Evolutionary conservation across 2,797 vertebrate genomes (phyloP).

Genomic region (Uromys caudimaculatus): DNA sequence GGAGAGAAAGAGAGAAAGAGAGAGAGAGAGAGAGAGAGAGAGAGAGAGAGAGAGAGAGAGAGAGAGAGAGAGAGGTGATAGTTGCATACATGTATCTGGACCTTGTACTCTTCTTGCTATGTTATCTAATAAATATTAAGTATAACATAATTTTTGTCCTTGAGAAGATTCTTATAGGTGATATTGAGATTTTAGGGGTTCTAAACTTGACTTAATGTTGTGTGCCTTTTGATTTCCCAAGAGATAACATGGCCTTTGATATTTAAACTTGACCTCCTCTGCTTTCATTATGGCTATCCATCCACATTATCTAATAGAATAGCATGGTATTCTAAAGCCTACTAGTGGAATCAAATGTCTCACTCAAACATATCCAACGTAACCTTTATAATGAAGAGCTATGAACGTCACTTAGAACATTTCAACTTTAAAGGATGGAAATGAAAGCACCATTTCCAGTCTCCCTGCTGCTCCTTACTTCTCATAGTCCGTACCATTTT

Average conservation of each 20-base stretch:
- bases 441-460: conserved; percentile 44
- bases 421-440: conserved; percentile 36
- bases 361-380: conserved; percentile 47
- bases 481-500: conserved; percentile 27
- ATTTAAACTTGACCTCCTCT: conserved; percentile 22
- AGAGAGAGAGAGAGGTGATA: neutral
- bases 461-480: conserved; percentile 6
- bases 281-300: neutral
- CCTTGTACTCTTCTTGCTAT: neutral
- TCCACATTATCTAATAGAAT: neutral
- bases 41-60: too few species aligned
- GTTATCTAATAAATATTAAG: conserved; percentile 28
- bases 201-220: neutral
- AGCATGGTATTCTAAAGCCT: conserved; percentile 31
- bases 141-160: conserved; percentile 29
- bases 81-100: neutral
- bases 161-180: neutral
- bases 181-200: neutral
- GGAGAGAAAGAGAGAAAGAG: too few species aligned
- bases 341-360: conserved; percentile 28
- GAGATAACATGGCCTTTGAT: neutral
- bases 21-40: too few species aligned
- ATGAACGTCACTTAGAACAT: conserved; percentile 18
- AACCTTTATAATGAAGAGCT: conserved; percentile 21
- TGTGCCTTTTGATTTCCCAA: conserved; percentile 47